Evolutionary conservation across 2,797 vertebrate genomes (phyloP).

Genomic region (Aselliscus stoliczkanus): DNA sequence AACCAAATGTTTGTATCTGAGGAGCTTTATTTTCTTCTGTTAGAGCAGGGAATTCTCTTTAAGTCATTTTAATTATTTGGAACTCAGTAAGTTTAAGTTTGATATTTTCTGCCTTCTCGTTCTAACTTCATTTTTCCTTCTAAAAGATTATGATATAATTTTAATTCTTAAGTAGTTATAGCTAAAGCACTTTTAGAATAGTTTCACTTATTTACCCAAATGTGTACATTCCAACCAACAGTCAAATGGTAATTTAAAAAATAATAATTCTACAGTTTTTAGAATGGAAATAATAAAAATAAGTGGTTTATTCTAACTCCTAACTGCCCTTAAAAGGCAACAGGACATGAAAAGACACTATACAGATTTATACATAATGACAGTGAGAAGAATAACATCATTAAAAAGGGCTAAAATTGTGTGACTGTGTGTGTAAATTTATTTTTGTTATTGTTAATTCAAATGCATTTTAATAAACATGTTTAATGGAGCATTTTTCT

Average conservation of each 20-base stretch:
- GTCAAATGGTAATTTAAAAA: not conserved
- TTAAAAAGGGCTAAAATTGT: conserved; percentile 16
- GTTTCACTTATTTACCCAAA: conserved; percentile 7
- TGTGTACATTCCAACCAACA: not conserved
- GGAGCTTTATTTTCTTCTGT: conserved; percentile 72
- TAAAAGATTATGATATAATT: conserved; percentile 26
- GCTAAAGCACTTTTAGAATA: conserved; percentile 21
- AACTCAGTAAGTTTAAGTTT: conserved; percentile 15
- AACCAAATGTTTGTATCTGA: conserved; percentile 55
- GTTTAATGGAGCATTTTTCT: not conserved
- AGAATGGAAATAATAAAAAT: conserved; percentile 9
- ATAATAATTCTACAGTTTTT: not conserved
- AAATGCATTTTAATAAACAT: not conserved
- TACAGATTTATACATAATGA: not conserved
- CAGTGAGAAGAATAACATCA: not conserved
- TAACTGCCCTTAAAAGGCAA: not conserved
- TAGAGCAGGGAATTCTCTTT: conserved; percentile 62
- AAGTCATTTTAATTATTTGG: conserved; percentile 51
- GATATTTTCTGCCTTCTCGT: conserved; percentile 12
- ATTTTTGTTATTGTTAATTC: conserved; percentile 10
- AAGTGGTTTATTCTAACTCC: not conserved
- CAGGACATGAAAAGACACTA: not conserved
- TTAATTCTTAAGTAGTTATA: conserved; percentile 15
- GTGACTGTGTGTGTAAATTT: not conserved
- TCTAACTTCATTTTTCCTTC: not conserved